Conservation (phyloP, 2,797 vertebrate species). For the Falco concolor region DNA sequence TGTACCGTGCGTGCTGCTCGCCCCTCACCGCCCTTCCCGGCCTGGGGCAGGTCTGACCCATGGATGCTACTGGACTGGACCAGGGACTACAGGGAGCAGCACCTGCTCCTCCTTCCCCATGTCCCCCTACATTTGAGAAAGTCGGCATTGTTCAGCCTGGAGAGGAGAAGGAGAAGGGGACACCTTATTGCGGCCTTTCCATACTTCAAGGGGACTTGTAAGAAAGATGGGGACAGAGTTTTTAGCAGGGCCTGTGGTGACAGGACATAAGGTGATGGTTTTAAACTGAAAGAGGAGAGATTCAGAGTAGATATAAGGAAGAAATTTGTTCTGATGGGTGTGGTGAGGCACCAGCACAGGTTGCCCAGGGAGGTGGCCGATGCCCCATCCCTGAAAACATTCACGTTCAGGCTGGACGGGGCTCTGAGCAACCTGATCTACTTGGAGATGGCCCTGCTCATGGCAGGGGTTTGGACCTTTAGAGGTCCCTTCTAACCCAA, state of each 20-base stretch:
- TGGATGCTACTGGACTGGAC: background rate
- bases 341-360: background rate
- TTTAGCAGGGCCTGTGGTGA: too few species aligned
- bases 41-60: background rate
- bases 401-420: fast-evolving
- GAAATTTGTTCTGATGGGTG: too few species aligned
- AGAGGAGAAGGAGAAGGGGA: background rate
- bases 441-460: fast-evolving
- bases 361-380: background rate
- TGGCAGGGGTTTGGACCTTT: background rate
- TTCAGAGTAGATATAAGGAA: background rate
- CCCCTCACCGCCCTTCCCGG: background rate
- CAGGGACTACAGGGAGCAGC: background rate
- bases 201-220: too few species aligned
- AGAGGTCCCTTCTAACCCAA: background rate
- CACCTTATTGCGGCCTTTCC: too few species aligned
- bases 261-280: background rate
- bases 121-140: background rate
- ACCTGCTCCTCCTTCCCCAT: background rate
- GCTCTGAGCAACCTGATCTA: fast-evolving
- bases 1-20: fast-evolving
- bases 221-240: too few species aligned
- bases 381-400: background rate
- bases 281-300: background rate
- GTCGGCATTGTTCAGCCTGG: background rate